These are phyloP conservation scores for Hydraecia micacea DNA, from an alignment of 2,888 invertebrate genomes.

Conservation along the genomic window DNA sequence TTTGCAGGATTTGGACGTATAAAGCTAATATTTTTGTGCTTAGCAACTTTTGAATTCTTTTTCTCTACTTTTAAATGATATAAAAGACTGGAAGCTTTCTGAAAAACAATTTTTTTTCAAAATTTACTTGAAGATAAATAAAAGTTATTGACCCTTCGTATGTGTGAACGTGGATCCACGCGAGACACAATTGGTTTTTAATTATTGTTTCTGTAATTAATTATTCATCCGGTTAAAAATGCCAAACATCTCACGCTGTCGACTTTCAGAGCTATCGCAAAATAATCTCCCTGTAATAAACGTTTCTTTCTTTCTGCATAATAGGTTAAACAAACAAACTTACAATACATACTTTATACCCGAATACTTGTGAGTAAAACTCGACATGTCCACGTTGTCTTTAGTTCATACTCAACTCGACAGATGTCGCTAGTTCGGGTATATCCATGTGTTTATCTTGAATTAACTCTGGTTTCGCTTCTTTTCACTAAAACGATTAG, in stretches of 20 bases:
- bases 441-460: neutral
- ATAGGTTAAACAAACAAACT: slow-evolving; percentile 35
- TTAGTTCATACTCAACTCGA: slow-evolving; percentile 33
- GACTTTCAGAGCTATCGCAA: neutral
- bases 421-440: slow-evolving; percentile 47
- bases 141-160: neutral
- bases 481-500: slow-evolving; percentile 39
- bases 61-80: neutral
- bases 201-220: too few relatives aligned
- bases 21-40: neutral
- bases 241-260: neutral
- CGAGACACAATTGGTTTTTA: too few relatives aligned
- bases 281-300: slow-evolving; percentile 46
- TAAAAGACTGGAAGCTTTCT: neutral
- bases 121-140: neutral
- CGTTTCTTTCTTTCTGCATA: slow-evolving; percentile 17
- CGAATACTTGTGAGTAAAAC: slow-evolving; percentile 16
- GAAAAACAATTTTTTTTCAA: neutral
- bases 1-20: neutral
- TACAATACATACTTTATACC: slow-evolving; percentile 42
- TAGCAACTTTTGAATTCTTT: neutral
- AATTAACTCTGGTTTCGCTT: slow-evolving; percentile 18
- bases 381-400: slow-evolving; percentile 35
- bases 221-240: neutral
- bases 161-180: too few relatives aligned